Conservation (phyloP, 2,113 vertebrate species). For the Alaudala cheleensis region DNA sequence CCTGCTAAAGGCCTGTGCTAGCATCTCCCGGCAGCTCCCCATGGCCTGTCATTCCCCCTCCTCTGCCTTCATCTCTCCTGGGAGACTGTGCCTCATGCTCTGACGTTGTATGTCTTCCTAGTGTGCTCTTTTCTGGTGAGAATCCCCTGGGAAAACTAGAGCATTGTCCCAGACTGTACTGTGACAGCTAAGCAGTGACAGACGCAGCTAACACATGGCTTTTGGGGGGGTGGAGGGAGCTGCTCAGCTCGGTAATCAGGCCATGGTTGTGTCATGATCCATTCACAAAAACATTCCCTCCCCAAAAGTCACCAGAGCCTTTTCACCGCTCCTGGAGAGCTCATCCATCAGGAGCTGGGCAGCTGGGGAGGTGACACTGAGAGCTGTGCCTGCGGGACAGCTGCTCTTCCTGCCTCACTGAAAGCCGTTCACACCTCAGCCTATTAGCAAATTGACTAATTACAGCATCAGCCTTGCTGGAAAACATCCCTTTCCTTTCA, state of each 20-base stretch:
- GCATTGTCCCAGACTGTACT: constrained; percentile 18
- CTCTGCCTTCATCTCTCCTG: not conserved
- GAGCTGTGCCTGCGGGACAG: not conserved
- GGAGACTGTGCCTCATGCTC: not conserved
- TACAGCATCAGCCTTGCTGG: not conserved
- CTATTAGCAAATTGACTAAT: constrained; percentile 27
- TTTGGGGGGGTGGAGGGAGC: not conserved
- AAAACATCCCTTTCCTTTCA: not conserved
- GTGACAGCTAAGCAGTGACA: constrained; percentile 37
- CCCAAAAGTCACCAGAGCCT: not conserved
- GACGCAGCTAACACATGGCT: constrained; percentile 18
- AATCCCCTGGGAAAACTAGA: not conserved
- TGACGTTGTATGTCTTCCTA: not conserved
- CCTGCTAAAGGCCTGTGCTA: not conserved
- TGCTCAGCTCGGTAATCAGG: not conserved
- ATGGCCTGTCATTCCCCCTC: not conserved
- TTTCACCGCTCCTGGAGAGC: not conserved
- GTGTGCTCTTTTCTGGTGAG: not conserved
- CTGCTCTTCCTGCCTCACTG: not conserved
- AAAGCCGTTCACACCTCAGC: not conserved
- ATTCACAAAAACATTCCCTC: constrained; percentile 12
- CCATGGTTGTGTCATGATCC: not conserved
- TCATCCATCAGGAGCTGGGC: constrained; percentile 1
- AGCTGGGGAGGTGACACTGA: not conserved
- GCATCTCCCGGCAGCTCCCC: not conserved